phyloP scores from a whole-genome alignment of 2,888 invertebrate species.

The Drosophila longiperda region DNA sequence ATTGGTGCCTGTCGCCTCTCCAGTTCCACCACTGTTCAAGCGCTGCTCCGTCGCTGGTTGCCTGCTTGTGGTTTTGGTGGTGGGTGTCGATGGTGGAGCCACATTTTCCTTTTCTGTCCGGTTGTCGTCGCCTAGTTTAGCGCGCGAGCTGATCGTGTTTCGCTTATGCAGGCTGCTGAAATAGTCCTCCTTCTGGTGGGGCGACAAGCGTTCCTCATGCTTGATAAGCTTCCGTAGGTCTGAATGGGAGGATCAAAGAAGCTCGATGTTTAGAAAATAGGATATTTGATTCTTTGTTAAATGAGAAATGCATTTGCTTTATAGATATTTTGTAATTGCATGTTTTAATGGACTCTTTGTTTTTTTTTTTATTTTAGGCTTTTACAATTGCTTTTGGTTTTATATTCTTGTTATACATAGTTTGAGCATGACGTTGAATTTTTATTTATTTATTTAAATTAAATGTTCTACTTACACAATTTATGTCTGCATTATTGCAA shows the following conservation, averaged over 20 bases:
- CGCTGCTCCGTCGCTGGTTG: slow-evolving; percentile 11
- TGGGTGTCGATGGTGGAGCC: not conserved
- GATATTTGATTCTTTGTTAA: not conserved
- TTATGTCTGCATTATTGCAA: slow-evolving; percentile 22
- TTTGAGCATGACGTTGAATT: slow-evolving; percentile 50
- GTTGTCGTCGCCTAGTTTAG: slow-evolving; percentile 71
- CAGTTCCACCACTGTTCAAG: not conserved
- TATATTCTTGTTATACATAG: slow-evolving; percentile 50
- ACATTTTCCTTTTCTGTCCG: slow-evolving; percentile 33
- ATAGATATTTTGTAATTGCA: slow-evolving; percentile 51
- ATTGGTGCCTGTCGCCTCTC: not conserved
- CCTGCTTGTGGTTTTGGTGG: slow-evolving; percentile 1
- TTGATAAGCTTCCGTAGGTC: slow-evolving; percentile 84
- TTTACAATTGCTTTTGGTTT: slow-evolving; percentile 77
- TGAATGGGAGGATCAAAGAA: slow-evolving; percentile 46
- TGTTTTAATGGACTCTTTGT: slow-evolving; percentile 70
- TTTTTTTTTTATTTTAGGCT: slow-evolving; percentile 44
- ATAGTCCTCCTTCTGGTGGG: slow-evolving; percentile 65
- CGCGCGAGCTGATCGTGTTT: slow-evolving; percentile 84
- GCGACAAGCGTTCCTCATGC: slow-evolving; percentile 82
- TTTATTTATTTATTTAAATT: slow-evolving; percentile 29
- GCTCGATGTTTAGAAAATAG: not conserved
- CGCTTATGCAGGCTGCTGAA: slow-evolving; percentile 83
- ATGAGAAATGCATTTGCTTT: slow-evolving; percentile 49
- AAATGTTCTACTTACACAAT: slow-evolving; percentile 43